phyloP scores from a whole-genome alignment of 2,113 vertebrate genomes.

The Macaca fascicularis region DNA sequence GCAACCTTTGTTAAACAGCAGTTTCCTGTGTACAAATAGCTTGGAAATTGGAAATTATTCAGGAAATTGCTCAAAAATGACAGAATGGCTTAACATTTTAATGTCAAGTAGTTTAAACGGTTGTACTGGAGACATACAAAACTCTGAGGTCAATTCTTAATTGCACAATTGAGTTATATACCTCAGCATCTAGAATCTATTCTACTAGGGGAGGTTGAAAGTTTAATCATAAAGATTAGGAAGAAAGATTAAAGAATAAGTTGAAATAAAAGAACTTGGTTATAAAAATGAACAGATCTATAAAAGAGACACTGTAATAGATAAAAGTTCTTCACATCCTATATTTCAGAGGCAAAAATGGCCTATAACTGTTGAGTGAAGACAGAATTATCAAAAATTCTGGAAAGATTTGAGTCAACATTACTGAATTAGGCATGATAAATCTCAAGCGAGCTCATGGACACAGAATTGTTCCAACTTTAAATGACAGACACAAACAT shows the following conservation, averaged over 20 bases:
- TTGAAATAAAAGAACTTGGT: not conserved
- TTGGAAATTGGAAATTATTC: constrained; percentile 85
- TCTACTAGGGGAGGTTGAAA: not conserved
- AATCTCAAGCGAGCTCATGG: not conserved
- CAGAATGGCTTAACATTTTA: constrained; percentile 82
- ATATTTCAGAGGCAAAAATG: not conserved
- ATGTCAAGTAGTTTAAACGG: constrained; percentile 81
- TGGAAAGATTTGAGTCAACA: not conserved
- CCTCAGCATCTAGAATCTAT: constrained; percentile 37
- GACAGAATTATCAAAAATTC: not conserved
- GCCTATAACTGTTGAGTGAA: not conserved
- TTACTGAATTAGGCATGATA: not conserved
- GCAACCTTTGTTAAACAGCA: constrained; percentile 82
- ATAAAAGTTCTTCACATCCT: not conserved
- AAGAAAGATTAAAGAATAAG: not conserved
- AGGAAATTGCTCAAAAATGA: constrained; percentile 86
- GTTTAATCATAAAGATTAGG: not conserved
- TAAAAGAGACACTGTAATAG: not conserved
- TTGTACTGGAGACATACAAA: constrained; percentile 80
- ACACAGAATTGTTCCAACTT: not conserved
- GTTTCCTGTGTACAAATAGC: constrained; percentile 84
- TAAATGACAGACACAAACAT: not conserved
- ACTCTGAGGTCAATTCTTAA: constrained; percentile 72
- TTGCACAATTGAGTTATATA: constrained; percentile 62
- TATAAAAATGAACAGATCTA: not conserved